phyloP scores from a whole-genome alignment of 2,113 vertebrate genomes.

The Erythrocercus mccallii region DNA sequence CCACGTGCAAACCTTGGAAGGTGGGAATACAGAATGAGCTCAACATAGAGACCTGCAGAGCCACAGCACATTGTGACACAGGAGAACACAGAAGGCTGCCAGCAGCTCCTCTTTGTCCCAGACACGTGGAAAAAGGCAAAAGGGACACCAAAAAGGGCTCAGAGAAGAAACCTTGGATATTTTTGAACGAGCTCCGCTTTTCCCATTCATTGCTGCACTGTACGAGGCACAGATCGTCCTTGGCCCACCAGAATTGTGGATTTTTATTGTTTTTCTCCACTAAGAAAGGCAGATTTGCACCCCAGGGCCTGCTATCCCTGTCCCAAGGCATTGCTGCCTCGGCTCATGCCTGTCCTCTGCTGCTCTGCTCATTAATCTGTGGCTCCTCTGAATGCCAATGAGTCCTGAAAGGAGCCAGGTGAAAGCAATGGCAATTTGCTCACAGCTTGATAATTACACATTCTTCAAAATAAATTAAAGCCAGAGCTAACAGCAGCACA shows the following conservation, averaged over 20 bases:
- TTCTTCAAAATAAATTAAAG: slow-evolving; percentile 67
- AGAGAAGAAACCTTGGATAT: background rate
- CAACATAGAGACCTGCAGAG: background rate
- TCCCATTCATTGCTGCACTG: too few species aligned
- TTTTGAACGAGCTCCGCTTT: background rate
- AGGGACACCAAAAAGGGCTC: background rate
- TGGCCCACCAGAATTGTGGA: background rate
- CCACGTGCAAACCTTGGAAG: background rate
- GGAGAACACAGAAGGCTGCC: background rate
- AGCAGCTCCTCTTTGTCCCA: background rate
- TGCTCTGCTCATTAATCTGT: slow-evolving; percentile 28
- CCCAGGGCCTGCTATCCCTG: accelerated
- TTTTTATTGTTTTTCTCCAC: background rate
- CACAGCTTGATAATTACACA: slow-evolving; percentile 66
- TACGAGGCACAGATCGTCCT: background rate
- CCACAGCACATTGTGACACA: background rate
- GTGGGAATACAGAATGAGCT: background rate
- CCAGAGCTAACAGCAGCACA: slow-evolving; percentile 5
- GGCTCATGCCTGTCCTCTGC: slow-evolving; percentile 4
- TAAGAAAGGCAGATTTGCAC: background rate
- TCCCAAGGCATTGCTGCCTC: background rate
- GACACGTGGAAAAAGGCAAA: background rate
- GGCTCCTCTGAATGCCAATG: slow-evolving; percentile 51
- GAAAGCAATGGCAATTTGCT: slow-evolving; percentile 58
- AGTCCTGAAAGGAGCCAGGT: slow-evolving; percentile 43